Evolutionary conservation across 2,888 invertebrate species (phyloP), one percentile per base, ranked within the genome.

Genomic region (Chrysodeixis includens): DNA sequence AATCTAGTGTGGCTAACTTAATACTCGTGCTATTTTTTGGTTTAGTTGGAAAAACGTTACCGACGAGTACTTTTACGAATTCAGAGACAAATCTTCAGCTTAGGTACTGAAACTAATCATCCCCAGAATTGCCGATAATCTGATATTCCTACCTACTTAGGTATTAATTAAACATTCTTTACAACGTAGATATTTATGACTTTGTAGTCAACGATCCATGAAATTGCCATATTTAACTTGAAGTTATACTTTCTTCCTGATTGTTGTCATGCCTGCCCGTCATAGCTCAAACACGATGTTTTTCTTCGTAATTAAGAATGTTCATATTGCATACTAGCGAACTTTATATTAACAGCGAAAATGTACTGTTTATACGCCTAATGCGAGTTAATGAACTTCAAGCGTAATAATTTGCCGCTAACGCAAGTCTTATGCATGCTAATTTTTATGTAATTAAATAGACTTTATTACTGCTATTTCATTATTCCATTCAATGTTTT

Each of bases 331-430:
- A 55, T 68, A 64, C 32, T 57, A 71, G 78, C 79, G 79, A 80
- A 79, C 62, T 74, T 64, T 62, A 59, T 74, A 65, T 53, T 62
- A 62, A 67, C 66, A 81, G 83, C 78, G 79, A 83, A 79, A 83
- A 75, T 82, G 62, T 68, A 79, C 80, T 83, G 71, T 83, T 66
- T 75, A 64, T 71, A 74, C 72, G 82, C 79, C 74, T 76, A 62
- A 35, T 75, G 83, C 86, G 85, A 86, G 84, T 85, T 84, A 83
- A 73, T 82, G 83, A 83, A 81, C 84, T 81, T 82, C 51, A 64
- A 66, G 62, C 70, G 51, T 71, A 79, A 81, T 81, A 78, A 76
- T 64, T 74, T 22, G 68, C 68, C 71, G 74, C 60, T 69, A 58
- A 62, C 61, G 67, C 64, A 61, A 62, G 74, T n/a, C 46, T 26